These are phyloP conservation scores for Choloepus didactylus DNA, from an alignment of 2,797 vertebrate species.

Conservation along the genomic window DNA sequence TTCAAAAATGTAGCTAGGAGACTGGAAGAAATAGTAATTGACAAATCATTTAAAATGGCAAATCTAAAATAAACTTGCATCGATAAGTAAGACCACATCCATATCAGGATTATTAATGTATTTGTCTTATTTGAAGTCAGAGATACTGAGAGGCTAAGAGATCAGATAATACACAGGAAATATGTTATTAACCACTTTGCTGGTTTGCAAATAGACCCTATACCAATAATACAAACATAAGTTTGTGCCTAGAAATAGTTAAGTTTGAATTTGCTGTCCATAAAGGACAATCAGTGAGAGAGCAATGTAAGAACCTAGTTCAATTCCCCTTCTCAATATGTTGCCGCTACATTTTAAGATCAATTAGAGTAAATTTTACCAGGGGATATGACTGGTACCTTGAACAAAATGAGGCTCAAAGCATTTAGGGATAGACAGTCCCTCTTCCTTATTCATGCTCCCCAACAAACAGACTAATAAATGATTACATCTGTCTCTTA, in stretches of 20 bases:
- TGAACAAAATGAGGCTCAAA: slow-evolving; percentile 53
- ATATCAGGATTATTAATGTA: slow-evolving; percentile 63
- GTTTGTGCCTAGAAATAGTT: slow-evolving; percentile 37
- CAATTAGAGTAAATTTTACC: slow-evolving; percentile 66
- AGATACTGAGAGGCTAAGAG: slow-evolving; percentile 58
- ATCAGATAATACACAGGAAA: slow-evolving; percentile 24
- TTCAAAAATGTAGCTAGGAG: slow-evolving; percentile 22
- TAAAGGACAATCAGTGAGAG: not conserved
- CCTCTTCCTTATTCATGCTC: not conserved
- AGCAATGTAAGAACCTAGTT: slow-evolving; percentile 52
- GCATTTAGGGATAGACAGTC: slow-evolving; percentile 38
- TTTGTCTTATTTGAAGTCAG: slow-evolving; percentile 70
- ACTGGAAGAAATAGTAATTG: slow-evolving; percentile 53
- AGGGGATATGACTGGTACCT: slow-evolving; percentile 39
- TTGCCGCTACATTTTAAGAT: slow-evolving; percentile 36
- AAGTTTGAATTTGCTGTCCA: slow-evolving; percentile 66
- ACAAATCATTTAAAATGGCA: slow-evolving; percentile 64
- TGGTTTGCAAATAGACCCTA: slow-evolving; percentile 45
- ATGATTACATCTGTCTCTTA: slow-evolving; percentile 56
- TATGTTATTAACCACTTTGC: slow-evolving; percentile 55
- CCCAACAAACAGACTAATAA: slow-evolving; percentile 66
- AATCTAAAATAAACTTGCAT: slow-evolving; percentile 72
- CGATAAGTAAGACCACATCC: slow-evolving; percentile 63
- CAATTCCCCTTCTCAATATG: slow-evolving; percentile 54
- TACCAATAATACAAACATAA: slow-evolving; percentile 10